Evolutionary conservation across 2,113 vertebrate genomes (phyloP), one percentile per base, ranked within the genome.

Genomic region (Periophthalmodon schlosseri): DNA sequence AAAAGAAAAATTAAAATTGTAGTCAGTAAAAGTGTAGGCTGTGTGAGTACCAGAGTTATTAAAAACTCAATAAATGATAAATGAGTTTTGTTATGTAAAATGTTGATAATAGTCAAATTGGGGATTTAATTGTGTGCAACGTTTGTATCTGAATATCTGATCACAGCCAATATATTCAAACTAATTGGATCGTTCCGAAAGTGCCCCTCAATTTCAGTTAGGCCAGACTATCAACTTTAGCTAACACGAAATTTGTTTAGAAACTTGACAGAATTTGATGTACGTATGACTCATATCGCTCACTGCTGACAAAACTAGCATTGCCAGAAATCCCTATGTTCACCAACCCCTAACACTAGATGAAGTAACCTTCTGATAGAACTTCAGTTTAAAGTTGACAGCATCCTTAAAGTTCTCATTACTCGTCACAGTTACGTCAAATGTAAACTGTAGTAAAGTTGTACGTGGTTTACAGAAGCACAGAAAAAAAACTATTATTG

Each of bases 151-250:
- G 79, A 60, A 74, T 58, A 54, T 71, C 47, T 70, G 60, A 71
- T 65, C 60, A 36, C 15, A 14, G 49, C 49, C 34, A 4, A 39
- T 80, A 3, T 66, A 84, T 84, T 85, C 24, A 73, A 85, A 83
- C 74, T 69, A 87, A 87, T 83, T 89, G 82, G 79, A 78, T 75
- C 9, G 63, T 78, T 79, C 57, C 57, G 69, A 76, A 79, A 84
- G 68, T 65, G 56, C 50, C 36, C 81, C 61, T 78, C 76, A 73
- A 73, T 60, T 70, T 74, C 61, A 44, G 54, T 16, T 58, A 33
- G 56, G 70, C 58, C 11, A 2, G 24, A 14, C 50, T 28, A 56
- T 72, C 81, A 72, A 11, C 73, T 63, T 58, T 2, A 77, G 44
- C 52, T 83, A 83, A 82, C 56, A 49, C 4, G 13, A 72, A 69